Evolutionary conservation across 2,888 invertebrate genomes (phyloP), one percentile per base, ranked within the genome.

Genomic region (Campopleginae sp.): DNA sequence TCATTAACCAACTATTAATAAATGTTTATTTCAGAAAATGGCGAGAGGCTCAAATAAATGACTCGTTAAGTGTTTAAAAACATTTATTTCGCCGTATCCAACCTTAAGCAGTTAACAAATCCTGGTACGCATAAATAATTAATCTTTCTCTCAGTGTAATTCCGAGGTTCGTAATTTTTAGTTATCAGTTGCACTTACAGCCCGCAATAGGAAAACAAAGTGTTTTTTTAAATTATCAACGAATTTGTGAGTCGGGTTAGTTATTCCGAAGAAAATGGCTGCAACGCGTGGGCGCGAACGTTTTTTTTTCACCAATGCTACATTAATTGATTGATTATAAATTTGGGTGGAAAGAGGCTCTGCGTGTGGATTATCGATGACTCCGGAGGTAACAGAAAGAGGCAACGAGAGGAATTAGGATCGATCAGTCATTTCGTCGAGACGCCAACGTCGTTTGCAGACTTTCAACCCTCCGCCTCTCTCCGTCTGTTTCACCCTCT

Each of bases 391-490:
- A 51, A 27, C 85, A 86, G 82, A 70, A 87, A 82, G 88, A 87
- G 72, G 85, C 77, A 84, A 66, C 76, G 77, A 76, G 77, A 78
- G 81, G 86, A 86, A 88, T 77, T 86, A 86, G 87, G 79, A 88
- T 90, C 90, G 90, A 90, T 90, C 90, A 90, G 90, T 90, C 90
- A 90, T 89, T 80, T 83, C 85, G 68, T 86, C 88, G 87, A 87
- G 88, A 90, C 88, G 86, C 86, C 88, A 86, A 90, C 87, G 90
- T 90, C 90, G 88, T 80, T 87, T 86, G 88, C 90, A 91, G 89
- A 87, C 89, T 87, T 88, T 87, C 88, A 86, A 54, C 85, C 82
- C 75, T 70, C 85, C 51, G 85, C 68, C 82, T 81, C 84, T 82
- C 86, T 86, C 86, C 87, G 87, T 87, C 75, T 65, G 82, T 70